Evolutionary conservation across 2,797 vertebrate genomes (phyloP), one percentile per base, ranked within the genome.

Genomic region (Parauchenoglanis punctatus): DNA sequence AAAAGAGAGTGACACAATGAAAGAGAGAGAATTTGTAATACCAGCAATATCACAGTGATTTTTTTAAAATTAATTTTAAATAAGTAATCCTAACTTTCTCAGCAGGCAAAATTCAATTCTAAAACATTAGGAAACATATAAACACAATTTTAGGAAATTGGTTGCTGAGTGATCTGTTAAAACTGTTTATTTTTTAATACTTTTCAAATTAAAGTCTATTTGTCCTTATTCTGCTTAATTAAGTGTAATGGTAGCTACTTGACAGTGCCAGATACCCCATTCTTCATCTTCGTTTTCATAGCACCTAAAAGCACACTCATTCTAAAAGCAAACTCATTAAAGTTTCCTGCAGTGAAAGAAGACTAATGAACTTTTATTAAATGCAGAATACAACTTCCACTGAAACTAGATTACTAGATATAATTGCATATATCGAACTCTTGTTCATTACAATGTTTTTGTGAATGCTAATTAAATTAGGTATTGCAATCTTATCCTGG

Each of bases 381-480:
- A 59, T 80, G 58, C 20, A n/a, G 31, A 56, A 63, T 46, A 28
- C 31, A 35, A 40, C 59, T 59, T 59, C 56, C 54, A 25, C 17
- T 40, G 25, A 81, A 81, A 65, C 1, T 46, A 28, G 40, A 81
- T 65, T 63, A 49, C 59, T 65, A 65, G 35, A 63, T 49, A 28
- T 49, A 81, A 65, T 63, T 65, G 59, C 35, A 49, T 46, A 28
- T 78, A 35, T 63, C 23, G 11, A n/a, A 63, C 31, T 81, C 35
- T 81, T 61, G n/a, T 3, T 25, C 31, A 61, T 61, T 63, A 15
- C 58, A n/a, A 4, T 81, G 58, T 61, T 61, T 44, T 44, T 61
- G 35, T 44, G 61, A 81, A 81, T 81, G 31, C 11, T 81, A 44
- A 81, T 44, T 81, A 63, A 58, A 80, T 40, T 80, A 58, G 12